These are phyloP conservation scores for Pteria penguin DNA, from an alignment of 2,888 invertebrate genomes.

Conservation along the genomic window DNA sequence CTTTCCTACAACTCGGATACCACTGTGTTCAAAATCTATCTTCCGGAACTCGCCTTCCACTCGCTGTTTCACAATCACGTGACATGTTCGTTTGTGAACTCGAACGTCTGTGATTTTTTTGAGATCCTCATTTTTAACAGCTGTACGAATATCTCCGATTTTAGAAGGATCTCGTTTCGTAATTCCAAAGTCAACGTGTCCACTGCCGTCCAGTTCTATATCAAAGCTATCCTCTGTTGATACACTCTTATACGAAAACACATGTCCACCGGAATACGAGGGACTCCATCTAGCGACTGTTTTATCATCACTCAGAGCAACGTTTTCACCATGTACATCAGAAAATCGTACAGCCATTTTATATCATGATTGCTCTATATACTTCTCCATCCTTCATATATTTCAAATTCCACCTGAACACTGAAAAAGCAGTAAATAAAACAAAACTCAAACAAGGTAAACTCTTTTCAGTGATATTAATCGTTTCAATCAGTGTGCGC, in stretches of 20 bases:
- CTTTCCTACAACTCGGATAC: conserved; percentile 11
- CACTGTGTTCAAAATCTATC: background rate
- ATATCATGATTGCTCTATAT: too few relatives aligned
- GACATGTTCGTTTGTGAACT: conserved; percentile 8
- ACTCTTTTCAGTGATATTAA: too few relatives aligned
- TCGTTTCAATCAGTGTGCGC: too few relatives aligned
- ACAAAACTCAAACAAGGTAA: too few relatives aligned
- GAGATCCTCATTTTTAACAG: background rate
- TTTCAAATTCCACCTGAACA: too few relatives aligned
- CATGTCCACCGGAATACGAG: background rate
- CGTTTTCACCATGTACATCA: conserved; percentile 15
- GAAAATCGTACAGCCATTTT: background rate
- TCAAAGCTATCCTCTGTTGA: background rate
- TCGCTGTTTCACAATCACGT: background rate
- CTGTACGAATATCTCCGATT: background rate
- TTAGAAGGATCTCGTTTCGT: background rate
- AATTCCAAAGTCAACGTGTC: conserved; percentile 10
- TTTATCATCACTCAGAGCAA: background rate
- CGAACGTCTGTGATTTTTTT: conserved; percentile 14
- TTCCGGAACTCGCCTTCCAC: conserved; percentile 2
- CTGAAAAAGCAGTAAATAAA: too few relatives aligned
- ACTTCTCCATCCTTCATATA: too few relatives aligned
- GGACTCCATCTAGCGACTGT: conserved; percentile 6
- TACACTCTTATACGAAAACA: background rate
- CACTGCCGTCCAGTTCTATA: conserved; percentile 13